These are phyloP conservation scores for Mellivora capensis DNA, from an alignment of 2,113 vertebrate species.

Conservation along the genomic window DNA sequence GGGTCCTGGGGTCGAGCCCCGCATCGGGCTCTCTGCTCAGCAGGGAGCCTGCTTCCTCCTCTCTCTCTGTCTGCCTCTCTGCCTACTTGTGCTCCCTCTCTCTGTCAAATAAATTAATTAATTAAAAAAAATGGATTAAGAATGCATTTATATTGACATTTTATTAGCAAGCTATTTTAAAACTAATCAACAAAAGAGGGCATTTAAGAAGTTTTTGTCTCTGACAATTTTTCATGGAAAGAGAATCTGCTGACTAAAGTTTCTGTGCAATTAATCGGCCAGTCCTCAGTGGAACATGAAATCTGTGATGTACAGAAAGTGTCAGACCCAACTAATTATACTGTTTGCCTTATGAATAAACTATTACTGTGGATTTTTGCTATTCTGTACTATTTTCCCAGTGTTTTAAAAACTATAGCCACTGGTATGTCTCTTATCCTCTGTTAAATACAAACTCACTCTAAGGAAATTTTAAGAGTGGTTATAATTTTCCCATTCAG, in stretches of 20 bases:
- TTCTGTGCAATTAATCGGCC: constrained; percentile 72
- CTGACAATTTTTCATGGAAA: constrained; percentile 51
- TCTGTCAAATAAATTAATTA: too few species aligned
- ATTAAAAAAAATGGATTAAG: constrained; percentile 53
- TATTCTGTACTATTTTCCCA: neutral
- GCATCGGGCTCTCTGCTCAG: too few species aligned
- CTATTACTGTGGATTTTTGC: constrained; percentile 53
- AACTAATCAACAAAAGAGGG: constrained; percentile 44
- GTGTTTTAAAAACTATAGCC: neutral
- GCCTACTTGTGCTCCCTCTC: too few species aligned
- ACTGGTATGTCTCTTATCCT: neutral
- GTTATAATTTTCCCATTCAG: neutral
- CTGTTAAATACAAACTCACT: neutral
- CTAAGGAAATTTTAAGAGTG: neutral
- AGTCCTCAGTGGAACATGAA: constrained; percentile 54
- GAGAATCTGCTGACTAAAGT: constrained; percentile 68
- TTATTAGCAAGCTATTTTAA: constrained; percentile 58
- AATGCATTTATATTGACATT: constrained; percentile 38
- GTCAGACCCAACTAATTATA: constrained; percentile 72
- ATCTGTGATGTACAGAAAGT: constrained; percentile 62
- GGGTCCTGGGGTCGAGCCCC: too few species aligned
- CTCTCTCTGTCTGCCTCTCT: too few species aligned
- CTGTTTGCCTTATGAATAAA: constrained; percentile 71
- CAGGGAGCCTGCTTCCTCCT: too few species aligned
- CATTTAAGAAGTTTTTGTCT: constrained; percentile 36